Conservation (phyloP, 2,888 invertebrate species). For the Volucella zonaria region DNA sequence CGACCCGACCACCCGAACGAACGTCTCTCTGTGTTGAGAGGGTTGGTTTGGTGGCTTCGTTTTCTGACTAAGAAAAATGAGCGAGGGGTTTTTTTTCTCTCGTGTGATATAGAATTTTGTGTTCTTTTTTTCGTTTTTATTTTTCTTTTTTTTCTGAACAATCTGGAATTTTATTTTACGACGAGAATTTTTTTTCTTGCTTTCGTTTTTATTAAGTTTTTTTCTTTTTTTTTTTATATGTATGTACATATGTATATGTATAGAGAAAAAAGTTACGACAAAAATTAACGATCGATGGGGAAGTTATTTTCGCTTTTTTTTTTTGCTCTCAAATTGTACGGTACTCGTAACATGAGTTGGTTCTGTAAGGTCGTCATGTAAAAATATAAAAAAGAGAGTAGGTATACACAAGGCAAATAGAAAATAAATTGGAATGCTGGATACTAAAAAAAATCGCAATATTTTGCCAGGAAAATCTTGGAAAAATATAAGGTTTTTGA, state of each 20-base stretch:
- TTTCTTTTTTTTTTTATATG: constrained; percentile 13
- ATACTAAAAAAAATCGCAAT: not conserved
- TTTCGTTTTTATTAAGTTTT: constrained; percentile 27
- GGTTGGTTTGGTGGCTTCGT: constrained; percentile 60
- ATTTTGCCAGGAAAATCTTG: not conserved
- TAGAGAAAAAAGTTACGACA: constrained; percentile 33
- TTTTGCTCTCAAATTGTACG: constrained; percentile 20
- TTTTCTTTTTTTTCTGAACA: constrained; percentile 48
- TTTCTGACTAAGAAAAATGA: constrained; percentile 70
- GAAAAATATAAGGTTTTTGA: no score
- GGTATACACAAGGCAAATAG: not conserved
- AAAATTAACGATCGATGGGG: constrained; percentile 49
- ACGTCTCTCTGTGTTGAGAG: constrained; percentile 24
- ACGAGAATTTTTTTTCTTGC: constrained; percentile 39
- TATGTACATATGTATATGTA: not conserved
- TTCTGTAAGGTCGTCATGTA: constrained; percentile 19
- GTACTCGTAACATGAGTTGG: constrained; percentile 27
- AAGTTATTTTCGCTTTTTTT: constrained; percentile 16
- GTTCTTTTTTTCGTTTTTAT: constrained; percentile 46
- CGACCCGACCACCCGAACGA: constrained; percentile 29
- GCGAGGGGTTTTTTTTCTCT: constrained; percentile 37
- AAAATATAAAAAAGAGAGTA: not conserved
- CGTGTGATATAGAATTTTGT: constrained; percentile 28
- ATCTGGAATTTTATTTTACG: constrained; percentile 55
- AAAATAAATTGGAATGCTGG: not conserved